A percentile compares a stretch with the other conserved stretches of the same genome.
Evolutionary conservation across 2,113 vertebrate species (phyloP).

Genomic region (Platichthys flesus): DNA sequence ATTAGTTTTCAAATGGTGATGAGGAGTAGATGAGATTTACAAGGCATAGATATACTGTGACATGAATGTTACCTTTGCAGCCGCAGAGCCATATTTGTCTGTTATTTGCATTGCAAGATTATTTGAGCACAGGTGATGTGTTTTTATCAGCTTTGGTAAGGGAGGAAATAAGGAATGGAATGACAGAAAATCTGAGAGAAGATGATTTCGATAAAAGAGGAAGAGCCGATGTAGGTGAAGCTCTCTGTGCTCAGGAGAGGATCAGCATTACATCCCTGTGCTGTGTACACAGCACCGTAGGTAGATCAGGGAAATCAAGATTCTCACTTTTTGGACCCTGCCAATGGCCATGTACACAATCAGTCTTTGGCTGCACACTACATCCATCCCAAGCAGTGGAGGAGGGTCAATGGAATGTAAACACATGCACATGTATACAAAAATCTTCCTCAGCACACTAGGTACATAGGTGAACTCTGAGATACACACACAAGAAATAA

Average conservation of each 20-base stretch:
- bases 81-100: no score
- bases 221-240: background rate
- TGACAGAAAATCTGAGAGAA: background rate
- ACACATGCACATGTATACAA: no score
- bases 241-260: background rate
- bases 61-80: no score
- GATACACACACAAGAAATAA: background rate
- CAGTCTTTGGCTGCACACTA: background rate
- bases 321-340: background rate
- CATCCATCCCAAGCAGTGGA: background rate
- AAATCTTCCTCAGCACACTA: background rate
- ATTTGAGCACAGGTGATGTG: background rate
- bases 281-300: background rate
- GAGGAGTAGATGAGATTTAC: no score
- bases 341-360: background rate
- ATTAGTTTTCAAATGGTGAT: no score
- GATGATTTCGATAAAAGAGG: background rate
- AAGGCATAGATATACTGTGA: no score
- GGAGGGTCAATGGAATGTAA: background rate
- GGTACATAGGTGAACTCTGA: background rate
- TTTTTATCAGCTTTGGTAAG: background rate
- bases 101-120: no score
- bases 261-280: background rate
- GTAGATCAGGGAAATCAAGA: background rate
- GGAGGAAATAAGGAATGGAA: background rate